These are phyloP conservation scores for Myotis daubentonii DNA, from an alignment of 2,797 vertebrate genomes.

Conservation along the genomic window DNA sequence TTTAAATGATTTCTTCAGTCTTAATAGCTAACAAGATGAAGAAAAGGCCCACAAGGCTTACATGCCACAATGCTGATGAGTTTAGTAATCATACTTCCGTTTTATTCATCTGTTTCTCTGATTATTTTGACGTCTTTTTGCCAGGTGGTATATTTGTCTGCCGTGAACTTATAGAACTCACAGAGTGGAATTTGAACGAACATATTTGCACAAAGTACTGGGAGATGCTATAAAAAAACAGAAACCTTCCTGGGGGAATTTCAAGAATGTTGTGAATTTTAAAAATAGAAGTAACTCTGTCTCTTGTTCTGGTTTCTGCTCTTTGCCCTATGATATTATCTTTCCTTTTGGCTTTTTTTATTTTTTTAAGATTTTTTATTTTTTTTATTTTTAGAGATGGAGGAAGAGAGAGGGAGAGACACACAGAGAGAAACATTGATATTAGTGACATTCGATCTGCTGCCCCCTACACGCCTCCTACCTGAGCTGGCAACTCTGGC, in stretches of 20 bases:
- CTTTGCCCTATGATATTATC: background rate
- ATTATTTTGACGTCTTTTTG: background rate
- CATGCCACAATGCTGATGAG: background rate
- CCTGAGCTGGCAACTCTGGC: too few relatives aligned
- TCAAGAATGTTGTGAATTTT: background rate
- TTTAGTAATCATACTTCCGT: background rate
- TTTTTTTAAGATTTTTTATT: background rate
- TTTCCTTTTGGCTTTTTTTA: background rate
- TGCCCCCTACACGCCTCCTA: background rate
- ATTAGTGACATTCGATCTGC: background rate
- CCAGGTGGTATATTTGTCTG: conserved; percentile 13
- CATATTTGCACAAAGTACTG: background rate
- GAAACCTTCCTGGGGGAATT: conserved; percentile 4
- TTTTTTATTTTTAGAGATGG: background rate
- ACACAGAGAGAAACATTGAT: background rate
- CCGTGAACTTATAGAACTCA: conserved; percentile 1
- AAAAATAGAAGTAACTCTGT: background rate
- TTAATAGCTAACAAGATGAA: background rate
- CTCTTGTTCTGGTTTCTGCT: background rate
- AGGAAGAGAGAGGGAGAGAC: background rate
- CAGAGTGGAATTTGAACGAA: background rate
- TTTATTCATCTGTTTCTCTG: conserved; percentile 23
- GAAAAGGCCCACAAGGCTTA: background rate
- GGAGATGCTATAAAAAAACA: background rate
- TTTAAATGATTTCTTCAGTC: background rate